A percentile compares a stretch with the other conserved stretches of the same genome.
Conservation (phyloP, 2,113 vertebrate species). For the Ammospiza nelsoni region DNA sequence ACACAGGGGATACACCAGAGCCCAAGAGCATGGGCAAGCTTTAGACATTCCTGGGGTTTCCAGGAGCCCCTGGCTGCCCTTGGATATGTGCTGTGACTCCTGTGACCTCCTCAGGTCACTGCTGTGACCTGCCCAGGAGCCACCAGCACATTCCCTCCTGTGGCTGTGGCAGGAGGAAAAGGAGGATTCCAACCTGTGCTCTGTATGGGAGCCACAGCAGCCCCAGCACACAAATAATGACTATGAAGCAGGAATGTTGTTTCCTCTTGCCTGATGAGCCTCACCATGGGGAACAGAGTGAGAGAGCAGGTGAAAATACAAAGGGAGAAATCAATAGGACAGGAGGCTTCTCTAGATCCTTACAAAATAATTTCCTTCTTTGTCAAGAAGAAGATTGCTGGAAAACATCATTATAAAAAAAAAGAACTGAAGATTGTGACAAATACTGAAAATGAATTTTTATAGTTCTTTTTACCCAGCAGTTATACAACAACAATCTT, state of each 20-base stretch:
- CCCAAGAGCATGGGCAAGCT: neutral
- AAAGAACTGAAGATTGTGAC: neutral
- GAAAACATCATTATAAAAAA: neutral
- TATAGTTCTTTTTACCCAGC: neutral
- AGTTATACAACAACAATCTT: neutral
- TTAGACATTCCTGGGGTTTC: neutral
- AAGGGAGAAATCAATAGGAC: neutral
- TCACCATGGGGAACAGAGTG: neutral
- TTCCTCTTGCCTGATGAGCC: neutral
- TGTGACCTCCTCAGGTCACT: neutral
- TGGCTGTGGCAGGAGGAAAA: neutral
- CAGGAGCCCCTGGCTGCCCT: neutral
- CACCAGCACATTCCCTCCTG: neutral
- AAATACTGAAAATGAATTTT: neutral
- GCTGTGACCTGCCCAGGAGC: neutral
- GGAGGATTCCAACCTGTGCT: neutral
- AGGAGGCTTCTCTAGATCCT: neutral
- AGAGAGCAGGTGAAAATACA: neutral
- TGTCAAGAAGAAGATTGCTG: neutral
- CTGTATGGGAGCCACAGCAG: neutral
- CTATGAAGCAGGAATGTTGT: neutral
- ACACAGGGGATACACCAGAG: neutral
- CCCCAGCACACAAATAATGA: neutral
- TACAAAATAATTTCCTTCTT: neutral
- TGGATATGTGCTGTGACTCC: neutral